A percentile compares a stretch with the other conserved stretches of the same genome.
Evolutionary conservation across 2,888 invertebrate genomes (phyloP).

Genomic region (Heteromyza rotundicornis): DNA sequence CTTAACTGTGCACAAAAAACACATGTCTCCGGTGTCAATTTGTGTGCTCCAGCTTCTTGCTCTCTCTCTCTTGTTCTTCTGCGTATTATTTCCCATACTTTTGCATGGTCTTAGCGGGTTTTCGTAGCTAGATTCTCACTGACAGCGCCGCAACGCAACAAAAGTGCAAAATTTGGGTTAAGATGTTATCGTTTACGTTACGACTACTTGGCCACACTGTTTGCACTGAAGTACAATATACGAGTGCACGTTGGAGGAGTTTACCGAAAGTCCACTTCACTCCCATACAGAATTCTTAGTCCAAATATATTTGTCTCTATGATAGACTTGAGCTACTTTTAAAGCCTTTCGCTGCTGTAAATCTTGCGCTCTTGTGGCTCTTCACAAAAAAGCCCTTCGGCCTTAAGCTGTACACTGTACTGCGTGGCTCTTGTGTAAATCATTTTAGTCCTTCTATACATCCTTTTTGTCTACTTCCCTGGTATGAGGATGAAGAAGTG

Average conservation of each 20-base stretch:
- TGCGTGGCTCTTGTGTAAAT: conserved; percentile 9
- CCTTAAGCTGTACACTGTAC: neutral
- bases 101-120: too few relatives aligned
- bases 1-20: neutral
- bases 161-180: neutral
- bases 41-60: neutral
- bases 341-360: neutral
- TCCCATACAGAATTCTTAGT: too few relatives aligned
- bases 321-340: neutral
- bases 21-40: conserved; percentile 12
- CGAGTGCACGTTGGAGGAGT: too few relatives aligned
- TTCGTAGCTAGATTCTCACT: neutral
- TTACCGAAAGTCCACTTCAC: too few relatives aligned
- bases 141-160: neutral
- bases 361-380: too few relatives aligned
- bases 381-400: neutral
- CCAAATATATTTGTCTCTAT: too few relatives aligned
- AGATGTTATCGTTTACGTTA: neutral
- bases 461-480: too few relatives aligned
- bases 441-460: neutral
- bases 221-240: too few relatives aligned
- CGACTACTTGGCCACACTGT: neutral
- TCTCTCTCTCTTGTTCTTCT: neutral
- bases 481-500: too few relatives aligned
- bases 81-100: neutral